phyloP scores from a whole-genome alignment of 2,888 invertebrate species.

The Yponomeuta malinellus region DNA sequence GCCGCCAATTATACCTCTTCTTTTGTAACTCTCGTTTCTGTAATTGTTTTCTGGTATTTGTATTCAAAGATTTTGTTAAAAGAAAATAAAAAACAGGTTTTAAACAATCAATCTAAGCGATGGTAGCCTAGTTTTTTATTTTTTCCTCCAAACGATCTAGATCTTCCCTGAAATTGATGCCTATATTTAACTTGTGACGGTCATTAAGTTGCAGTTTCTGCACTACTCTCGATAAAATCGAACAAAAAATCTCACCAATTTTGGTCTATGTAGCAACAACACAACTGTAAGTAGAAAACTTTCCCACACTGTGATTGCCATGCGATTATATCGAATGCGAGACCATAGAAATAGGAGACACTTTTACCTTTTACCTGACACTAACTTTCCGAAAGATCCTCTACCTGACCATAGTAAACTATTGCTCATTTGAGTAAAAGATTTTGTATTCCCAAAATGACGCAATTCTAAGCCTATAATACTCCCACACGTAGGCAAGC shows the following conservation, averaged over 20 bases:
- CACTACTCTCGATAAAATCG: background rate
- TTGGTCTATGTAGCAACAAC: background rate
- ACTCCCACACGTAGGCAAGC: conserved; percentile 47
- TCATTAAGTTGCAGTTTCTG: background rate
- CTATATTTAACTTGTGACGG: background rate
- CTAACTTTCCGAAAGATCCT: conserved; percentile 24
- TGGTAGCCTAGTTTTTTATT: too few relatives aligned
- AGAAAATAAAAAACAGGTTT: too few relatives aligned
- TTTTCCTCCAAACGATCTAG: too few relatives aligned
- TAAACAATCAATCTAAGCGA: too few relatives aligned
- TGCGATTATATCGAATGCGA: conserved; percentile 22
- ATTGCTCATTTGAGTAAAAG: conserved; percentile 20
- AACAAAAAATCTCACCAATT: background rate
- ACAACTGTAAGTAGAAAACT: background rate
- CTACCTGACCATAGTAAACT: background rate
- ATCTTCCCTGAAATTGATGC: too few relatives aligned
- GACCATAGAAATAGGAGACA: conserved; percentile 22
- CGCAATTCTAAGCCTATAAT: conserved; percentile 23
- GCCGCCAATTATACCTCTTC: too few relatives aligned
- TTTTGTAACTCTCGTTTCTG: too few relatives aligned
- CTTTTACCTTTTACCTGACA: conserved; percentile 34
- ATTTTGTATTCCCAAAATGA: conserved; percentile 32
- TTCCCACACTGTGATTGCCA: conserved; percentile 9
- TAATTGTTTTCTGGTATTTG: too few relatives aligned
- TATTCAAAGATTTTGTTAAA: too few relatives aligned